Evolutionary conservation across 2,888 invertebrate genomes (phyloP).

Genomic region (Eupelmus urozonus): DNA sequence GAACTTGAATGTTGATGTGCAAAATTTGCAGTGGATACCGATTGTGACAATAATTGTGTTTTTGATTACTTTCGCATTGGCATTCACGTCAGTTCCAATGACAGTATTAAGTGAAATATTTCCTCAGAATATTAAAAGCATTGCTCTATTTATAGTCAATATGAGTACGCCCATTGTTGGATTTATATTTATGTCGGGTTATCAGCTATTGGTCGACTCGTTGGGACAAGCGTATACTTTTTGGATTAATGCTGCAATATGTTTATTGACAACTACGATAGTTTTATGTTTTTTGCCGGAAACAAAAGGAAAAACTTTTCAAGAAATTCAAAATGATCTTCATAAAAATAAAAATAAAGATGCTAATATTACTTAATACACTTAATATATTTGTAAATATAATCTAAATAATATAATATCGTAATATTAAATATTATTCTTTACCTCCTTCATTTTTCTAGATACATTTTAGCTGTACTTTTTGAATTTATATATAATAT

Average conservation of each 20-base stretch:
- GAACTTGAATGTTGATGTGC: constrained; percentile 55
- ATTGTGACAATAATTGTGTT: constrained; percentile 64
- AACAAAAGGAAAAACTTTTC: constrained; percentile 71
- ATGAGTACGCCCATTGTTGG: constrained; percentile 54
- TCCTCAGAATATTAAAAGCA: constrained; percentile 60
- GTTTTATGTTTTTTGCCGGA: constrained; percentile 65
- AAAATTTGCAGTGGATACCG: constrained; percentile 65
- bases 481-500: too few species aligned
- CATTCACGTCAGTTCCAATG: constrained; percentile 58
- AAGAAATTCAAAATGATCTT: constrained; percentile 70
- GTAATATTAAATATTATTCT: too few species aligned
- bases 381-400: too few species aligned
- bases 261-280: background rate
- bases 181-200: constrained; percentile 58
- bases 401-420: too few species aligned
- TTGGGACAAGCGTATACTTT: constrained; percentile 55
- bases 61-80: constrained; percentile 39
- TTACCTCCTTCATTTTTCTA: too few species aligned
- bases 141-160: constrained; percentile 57
- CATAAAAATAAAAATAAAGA: too few species aligned
- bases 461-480: too few species aligned
- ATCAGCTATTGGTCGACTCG: constrained; percentile 57
- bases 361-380: too few species aligned
- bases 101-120: constrained; percentile 61
- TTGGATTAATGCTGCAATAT: constrained; percentile 19